Evolutionary conservation across 2,888 invertebrate genomes (phyloP), one percentile per base, ranked within the genome.

Genomic region (Aphidius colemani): DNA sequence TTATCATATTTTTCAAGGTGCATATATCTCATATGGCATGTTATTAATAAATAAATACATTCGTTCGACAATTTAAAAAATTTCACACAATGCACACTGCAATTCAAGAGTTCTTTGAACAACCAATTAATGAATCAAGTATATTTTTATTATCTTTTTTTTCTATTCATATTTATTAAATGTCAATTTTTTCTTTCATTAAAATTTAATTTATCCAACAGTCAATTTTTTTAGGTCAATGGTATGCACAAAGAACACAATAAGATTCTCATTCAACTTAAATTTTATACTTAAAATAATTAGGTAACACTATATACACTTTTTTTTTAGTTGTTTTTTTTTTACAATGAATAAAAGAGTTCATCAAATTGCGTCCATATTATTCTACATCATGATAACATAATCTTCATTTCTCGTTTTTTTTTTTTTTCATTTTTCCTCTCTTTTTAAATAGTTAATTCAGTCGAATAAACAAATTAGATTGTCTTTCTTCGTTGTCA

Each of bases 241-340:
- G 72, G 72, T 74, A 72, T 69, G 74, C 74, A 73, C 74, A 70
- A 66, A 53, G 64, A 58, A 49, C 59, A 62, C 13, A 18, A 18
- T 18, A 18, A 18, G 1, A 63, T 55, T 61, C 57, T 60, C 59
- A 65, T 56, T 61, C 60, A 45, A 39, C 60, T 40, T 53, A 8
- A 46, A 40, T 61, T n/a, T 53, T 51, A 60, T 70, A 67, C 77
- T 77, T 77, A 75, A 69, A 72, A 74, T 72, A 76, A 71, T 74
- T 77, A 77, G 77, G 76, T 77, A 78, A 78, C 78, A 77, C 74
- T 78, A 78, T 78, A 70, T 78, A 78, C 78, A 78, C 68, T 71
- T 60, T 59, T 46, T 10, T 45, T 7, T 45, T 45, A 8, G 7
- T 18, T 61, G 10, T 45, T 18, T 55, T 8, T 8, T 57, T 57